Base-by-base conservation (phyloP, 64 coral and sea anemone species). In the Montipora cactus region DNA sequence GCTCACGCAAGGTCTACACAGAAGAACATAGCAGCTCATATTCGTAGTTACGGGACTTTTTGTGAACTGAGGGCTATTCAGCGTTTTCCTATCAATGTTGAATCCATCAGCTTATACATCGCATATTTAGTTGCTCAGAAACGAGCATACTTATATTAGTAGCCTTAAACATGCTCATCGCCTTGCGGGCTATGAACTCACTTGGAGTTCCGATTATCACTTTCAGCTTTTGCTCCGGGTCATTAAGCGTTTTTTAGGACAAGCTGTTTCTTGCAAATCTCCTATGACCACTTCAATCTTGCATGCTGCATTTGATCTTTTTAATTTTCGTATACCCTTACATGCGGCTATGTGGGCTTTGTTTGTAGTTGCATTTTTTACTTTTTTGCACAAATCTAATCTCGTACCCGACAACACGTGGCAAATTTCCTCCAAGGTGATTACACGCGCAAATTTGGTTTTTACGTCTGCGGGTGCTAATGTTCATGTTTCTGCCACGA, bases 21-120 rank as follows among this genome's bases (percentile, higher is more conserved):
- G 49, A 72, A 75, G 25, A 89, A 77, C 87, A 75, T 76, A 21
- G 51, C 7, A 11, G 74, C 75, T 78, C 87, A 89, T 76, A 62
- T 77, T 20, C 74, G 59, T 10, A 59, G 49, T 76, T 89, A 89
- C 12, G 20, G 44, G 5, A 62, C 51, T 4, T 89, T 89, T 47
- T 79, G 87, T 49, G 59, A 57, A n/a, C 9, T 12, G 9, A 12
- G 9, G 11, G 9, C 11, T 64, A 14, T 64, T 12, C 61, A 16
- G 11, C 61, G 4, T 12, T 64, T 64, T 64, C 61, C 14, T 14
- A 16, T 64, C 14, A 12, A 64, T 64, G 61, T 64, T 12, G 52
- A 64, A 64, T 14, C 15, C 14, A 64, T 64, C 13, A 14, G 9
- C 9, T 16, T 12, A 64, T 64, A 64, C 8, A 64, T 64, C 14